Conservation (phyloP, 1,140 invertebrate species). For the Scaptodrosophila lebanonensis region DNA sequence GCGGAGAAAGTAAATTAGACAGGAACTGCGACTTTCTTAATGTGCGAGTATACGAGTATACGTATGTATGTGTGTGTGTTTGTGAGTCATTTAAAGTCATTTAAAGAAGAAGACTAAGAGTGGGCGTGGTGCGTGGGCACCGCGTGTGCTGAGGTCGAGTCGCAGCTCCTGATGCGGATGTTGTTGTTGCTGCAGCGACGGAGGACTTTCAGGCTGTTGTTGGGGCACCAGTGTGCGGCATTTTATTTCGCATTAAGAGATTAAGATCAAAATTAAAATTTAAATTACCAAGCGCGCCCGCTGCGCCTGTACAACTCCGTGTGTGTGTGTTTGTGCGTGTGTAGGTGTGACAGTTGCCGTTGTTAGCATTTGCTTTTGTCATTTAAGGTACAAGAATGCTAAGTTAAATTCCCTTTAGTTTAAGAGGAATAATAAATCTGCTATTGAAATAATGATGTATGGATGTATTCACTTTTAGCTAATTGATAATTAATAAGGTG, state of each 20-base stretch:
- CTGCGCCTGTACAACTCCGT: constrained; percentile 23
- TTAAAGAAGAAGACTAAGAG: background rate
- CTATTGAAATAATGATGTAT: no score
- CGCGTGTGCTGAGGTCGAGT: constrained; percentile 6
- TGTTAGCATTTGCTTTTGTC: constrained; percentile 39
- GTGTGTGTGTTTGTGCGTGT: constrained; percentile 6
- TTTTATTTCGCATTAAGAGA: constrained; percentile 77
- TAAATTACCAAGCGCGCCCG: constrained; percentile 69
- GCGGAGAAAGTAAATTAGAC: constrained; percentile 58
- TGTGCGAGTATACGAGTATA: constrained; percentile 19
- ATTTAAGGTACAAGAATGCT: no score
- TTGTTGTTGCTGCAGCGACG: background rate
- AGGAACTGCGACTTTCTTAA: constrained; percentile 41
- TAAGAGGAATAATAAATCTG: no score
- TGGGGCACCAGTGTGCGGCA: constrained; percentile 73
- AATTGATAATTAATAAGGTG: no score
- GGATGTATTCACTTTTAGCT: no score
- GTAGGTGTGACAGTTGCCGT: background rate
- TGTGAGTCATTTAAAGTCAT: constrained; percentile 1
- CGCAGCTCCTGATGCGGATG: constrained; percentile 8
- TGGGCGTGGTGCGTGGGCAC: background rate
- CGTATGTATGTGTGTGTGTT: background rate
- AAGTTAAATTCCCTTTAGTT: no score
- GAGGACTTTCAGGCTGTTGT: constrained; percentile 17
- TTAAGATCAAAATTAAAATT: constrained; percentile 77